Evolutionary conservation across 2,888 invertebrate genomes (phyloP).

Genomic region (Cancer borealis): DNA sequence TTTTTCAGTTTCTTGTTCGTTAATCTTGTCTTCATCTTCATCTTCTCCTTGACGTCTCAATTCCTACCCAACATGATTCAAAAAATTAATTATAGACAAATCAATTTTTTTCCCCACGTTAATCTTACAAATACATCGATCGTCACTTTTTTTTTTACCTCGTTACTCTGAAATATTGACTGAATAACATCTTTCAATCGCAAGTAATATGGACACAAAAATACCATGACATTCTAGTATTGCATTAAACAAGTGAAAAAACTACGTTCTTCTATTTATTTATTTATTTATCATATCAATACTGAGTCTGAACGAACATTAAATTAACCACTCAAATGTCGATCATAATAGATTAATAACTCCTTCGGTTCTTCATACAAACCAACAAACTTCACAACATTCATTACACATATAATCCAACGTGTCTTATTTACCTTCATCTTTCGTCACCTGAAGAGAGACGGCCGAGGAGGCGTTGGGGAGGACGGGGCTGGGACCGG

Average conservation of each 20-base stretch:
- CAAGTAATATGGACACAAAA: not conserved
- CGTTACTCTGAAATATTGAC: constrained; percentile 7
- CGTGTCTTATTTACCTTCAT: constrained; percentile 53
- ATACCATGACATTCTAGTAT: not conserved
- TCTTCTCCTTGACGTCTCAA: not conserved
- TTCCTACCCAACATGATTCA: too few relatives aligned
- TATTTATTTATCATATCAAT: not conserved
- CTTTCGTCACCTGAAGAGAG: constrained; percentile 22
- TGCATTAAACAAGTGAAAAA: not conserved
- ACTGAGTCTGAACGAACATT: not conserved
- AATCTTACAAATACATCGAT: not conserved
- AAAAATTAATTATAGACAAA: too few relatives aligned
- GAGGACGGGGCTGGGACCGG: not conserved
- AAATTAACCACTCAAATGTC: not conserved
- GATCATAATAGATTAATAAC: not conserved
- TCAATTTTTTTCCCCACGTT: too few relatives aligned
- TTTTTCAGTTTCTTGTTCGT: too few relatives aligned
- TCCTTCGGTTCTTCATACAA: not conserved
- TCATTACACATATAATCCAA: not conserved
- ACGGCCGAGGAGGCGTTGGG: constrained; percentile 67
- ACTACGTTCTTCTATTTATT: not conserved
- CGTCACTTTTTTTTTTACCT: not conserved
- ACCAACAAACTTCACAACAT: not conserved
- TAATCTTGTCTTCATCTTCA: not conserved
- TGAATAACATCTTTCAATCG: not conserved